Evolutionary conservation across 1,140 invertebrate genomes (phyloP), one percentile per base, ranked within the genome.

Genomic region (Nylanderia fulva): DNA sequence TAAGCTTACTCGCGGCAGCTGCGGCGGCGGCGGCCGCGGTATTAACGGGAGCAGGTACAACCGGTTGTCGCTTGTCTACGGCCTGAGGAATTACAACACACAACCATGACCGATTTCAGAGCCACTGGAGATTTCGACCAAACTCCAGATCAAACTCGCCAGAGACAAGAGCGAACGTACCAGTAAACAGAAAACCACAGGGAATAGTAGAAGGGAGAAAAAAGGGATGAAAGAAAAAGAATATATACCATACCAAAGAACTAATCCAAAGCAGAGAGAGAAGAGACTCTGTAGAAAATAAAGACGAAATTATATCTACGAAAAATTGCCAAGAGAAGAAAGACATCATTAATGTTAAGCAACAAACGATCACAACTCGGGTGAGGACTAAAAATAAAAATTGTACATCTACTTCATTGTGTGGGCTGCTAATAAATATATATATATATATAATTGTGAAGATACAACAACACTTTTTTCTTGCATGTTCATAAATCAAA

Each of bases 1-100:
- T 79, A 56, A 86, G 54, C 72, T 92, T 91, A 33, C 29, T 33
- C 29, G 29, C 29, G 29, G 29, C 29, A 68, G 88, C 71, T n/a
- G 86, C 75, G 54, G 80, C 86, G 52, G 3, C 29, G 29, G 63
- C 84, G 63, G 91, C 83, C 71, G 66, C 83, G 60, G 90, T 82
- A 88, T 88, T 91, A 48, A 82, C 76, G 56, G 89, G 58, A 52
- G 84, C 90, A 79, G 91, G 80, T 61, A 91, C 87, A 58, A 92
- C 86, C 48, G 92, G 88, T n/a, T 77, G 75, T 88, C 93, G 91
- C 91, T 95, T 94, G 48, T 94, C 93, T 72, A 90, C 86, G 66
- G 90, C 93, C 93, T 94, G 89, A 85, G 90, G 84, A 94, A 94
- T 84, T 69, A 48, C 45, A 93, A 93, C 77, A 91, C 39, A 90